Evolutionary conservation across 2,797 vertebrate species (phyloP).

Genomic region (Ptychobarbus kaznakovi): DNA sequence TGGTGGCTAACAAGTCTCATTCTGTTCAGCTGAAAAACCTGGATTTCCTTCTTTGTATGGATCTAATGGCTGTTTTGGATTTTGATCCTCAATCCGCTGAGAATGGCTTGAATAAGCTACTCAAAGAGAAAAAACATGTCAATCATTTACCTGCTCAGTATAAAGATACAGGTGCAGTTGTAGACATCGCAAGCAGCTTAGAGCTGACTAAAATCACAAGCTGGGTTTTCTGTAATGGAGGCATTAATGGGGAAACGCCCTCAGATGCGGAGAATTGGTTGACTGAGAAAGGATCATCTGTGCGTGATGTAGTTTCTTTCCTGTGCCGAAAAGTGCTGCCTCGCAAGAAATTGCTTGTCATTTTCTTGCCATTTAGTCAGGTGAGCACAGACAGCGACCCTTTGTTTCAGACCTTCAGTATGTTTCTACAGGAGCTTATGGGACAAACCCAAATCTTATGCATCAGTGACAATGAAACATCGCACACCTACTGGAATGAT

Average conservation of each 20-base stretch:
- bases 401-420: slow-evolving; percentile 72
- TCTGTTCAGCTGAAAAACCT: slow-evolving; percentile 71
- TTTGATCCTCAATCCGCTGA: slow-evolving; percentile 82
- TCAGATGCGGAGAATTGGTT: slow-evolving; percentile 69
- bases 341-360: slow-evolving; percentile 68
- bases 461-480: slow-evolving; percentile 69
- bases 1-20: slow-evolving; percentile 82
- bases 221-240: slow-evolving; percentile 77
- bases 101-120: slow-evolving; percentile 72
- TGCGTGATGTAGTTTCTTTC: slow-evolving; percentile 73
- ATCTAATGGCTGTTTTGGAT: slow-evolving; percentile 79
- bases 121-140: slow-evolving; percentile 62
- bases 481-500: slow-evolving; percentile 69
- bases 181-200: slow-evolving; percentile 68
- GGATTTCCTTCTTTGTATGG: slow-evolving; percentile 79
- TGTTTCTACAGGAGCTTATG: slow-evolving; percentile 70
- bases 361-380: slow-evolving; percentile 72
- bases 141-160: slow-evolving; percentile 68
- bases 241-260: slow-evolving; percentile 55
- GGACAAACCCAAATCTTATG: slow-evolving; percentile 72
- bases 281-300: slow-evolving; percentile 69
- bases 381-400: slow-evolving; percentile 72
- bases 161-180: slow-evolving; percentile 71
- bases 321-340: slow-evolving; percentile 70
- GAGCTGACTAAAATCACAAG: slow-evolving; percentile 68